Evolutionary conservation across 2,113 vertebrate species (phyloP), one percentile per base, ranked within the genome.

Genomic region (Brachypteracias leptosomus): DNA sequence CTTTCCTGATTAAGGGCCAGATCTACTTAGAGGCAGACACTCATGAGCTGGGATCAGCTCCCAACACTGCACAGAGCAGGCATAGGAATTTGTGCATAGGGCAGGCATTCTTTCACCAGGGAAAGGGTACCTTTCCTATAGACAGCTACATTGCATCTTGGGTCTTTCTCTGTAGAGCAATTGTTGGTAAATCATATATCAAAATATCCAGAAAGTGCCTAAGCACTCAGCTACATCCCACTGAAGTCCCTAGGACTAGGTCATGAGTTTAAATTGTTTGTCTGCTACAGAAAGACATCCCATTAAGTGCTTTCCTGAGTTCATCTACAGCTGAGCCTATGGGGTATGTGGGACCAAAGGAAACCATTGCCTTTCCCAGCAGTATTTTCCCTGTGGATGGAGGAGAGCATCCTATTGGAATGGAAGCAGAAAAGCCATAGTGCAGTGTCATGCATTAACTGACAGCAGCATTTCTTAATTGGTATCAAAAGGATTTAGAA

Each of bases 141-240:
- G 26, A 33, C 5, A 75, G 2, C 20, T 20, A 0, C 0, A 0
- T 1, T 44, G 35, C 52, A 35, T 78, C 33, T 46, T 57, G 52
- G 8, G 16, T 38, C 16, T 78, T 75, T 9, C 6, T 61, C 72
- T 68, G 62, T 16, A 62, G 59, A 46, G 6, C 24, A 44, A 11
- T 12, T 12, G 4, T 19, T 52, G 16, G 54, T 52, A 58, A 87
- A 5, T 46, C 25, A 7, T 13, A 15, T 2, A 46, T 7, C 31
- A 57, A 44, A 68, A 61, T 20, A 52, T 36, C n/a, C 20, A 36
- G 38, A 21, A 52, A 51, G 33, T 25, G 22, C 24, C 72, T 57
- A 35, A 57, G 31, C 31, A n/a, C 8, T 79, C 14, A 1, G 47
- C 46, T 76, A 20, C 42, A 35, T 44, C 35, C 40, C 7, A 6